Base-by-base conservation (phyloP, 1,140 invertebrate genomes). In the Lerema accius region DNA sequence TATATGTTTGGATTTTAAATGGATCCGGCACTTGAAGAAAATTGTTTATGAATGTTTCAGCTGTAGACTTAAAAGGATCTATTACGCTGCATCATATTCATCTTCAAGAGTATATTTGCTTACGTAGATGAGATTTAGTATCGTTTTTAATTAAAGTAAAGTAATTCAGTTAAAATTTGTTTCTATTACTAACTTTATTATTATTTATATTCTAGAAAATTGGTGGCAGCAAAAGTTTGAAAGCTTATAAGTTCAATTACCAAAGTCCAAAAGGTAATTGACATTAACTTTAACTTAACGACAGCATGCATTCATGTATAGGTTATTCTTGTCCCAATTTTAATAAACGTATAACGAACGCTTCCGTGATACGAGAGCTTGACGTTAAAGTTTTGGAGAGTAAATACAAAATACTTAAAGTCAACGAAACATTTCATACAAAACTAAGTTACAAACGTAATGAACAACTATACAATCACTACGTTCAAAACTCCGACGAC, bases 1-100 rank as follows among this genome's bases (percentile, higher is more conserved):
- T 37, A 37, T 37, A n/a, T 37, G 11, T 49, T 32, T 49, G 26
- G 26, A 49, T 49, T 49, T 49, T 49, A 49, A 49, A 49, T 32
- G 26, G 46, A 49, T 37, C 7, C 35, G 35, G 35, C n/a, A 11
- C 35, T 37, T 11, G 35, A 11, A 37, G 10, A 11, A 37, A 37
- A n/a, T n/a, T 11, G 4, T 37, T 37, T 11, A n/a, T 37, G n/a
- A 37, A 9, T 32, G 4, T 4, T 32, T 32, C 9, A 32, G 9
- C 28, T 7, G 28, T 32, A 1, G 28, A 32, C 28, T 32, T 9
- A 5, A 32, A 32, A 32, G 28, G 28, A 32, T 32, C 28, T 32
- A n/a, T n/a, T 32, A 9, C 7, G 7, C 9, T 32, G 9, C 4
- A 32, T 4, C 19, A 23, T 23, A 5, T 32, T 32, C 7, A 32